Base-by-base conservation (phyloP, 1,140 invertebrate genomes). In the Drusus annulatus region DNA sequence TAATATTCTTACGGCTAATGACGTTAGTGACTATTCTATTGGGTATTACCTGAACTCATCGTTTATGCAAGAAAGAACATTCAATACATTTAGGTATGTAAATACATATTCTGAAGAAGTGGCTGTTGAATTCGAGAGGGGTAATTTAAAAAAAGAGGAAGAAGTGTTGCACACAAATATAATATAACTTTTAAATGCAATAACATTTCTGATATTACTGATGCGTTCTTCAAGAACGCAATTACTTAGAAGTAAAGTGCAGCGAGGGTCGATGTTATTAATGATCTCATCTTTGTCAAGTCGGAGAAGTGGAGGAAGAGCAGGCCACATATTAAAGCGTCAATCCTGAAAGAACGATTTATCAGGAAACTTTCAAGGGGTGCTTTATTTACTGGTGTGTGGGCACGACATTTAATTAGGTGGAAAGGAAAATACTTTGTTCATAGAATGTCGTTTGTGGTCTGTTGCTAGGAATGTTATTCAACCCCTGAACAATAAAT, bases 291-390 rank as follows among this genome's bases (percentile, higher is more conserved):
- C 15, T 54, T 51, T 23, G 71, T 25, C n/a, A 17, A 25, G 6
- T 10, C 25, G 50, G 25, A 52, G 45, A 69, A 69, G 36, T 69
- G 36, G 8, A 8, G 36, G n/a, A 13, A 45, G 36, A 69, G 21
- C 65, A 23, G n/a, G 45, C 65, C n/a, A 69, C 65, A 69, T 69
- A 69, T 69, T 69, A 69, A 50, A 69, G 51, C 6, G 65, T 69
- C 65, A 69, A 45, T 69, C 28, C 2, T 21, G 36, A 31, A 63
- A 2, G 65, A 36, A 19, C 65, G 17, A 69, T 69, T 69, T 69
- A 69, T 69, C 65, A 69, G 23, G 36, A 17, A 69, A 50, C 28
- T 51, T 69, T n/a, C 17, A 10, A 13, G 7, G 28, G 65, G 65
- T 69, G 65, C 17, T 69, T 69, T 69, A 69, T 69, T 69, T 69